Conservation (phyloP, 1,140 invertebrate species). For the Drosophila yakuba region DNA sequence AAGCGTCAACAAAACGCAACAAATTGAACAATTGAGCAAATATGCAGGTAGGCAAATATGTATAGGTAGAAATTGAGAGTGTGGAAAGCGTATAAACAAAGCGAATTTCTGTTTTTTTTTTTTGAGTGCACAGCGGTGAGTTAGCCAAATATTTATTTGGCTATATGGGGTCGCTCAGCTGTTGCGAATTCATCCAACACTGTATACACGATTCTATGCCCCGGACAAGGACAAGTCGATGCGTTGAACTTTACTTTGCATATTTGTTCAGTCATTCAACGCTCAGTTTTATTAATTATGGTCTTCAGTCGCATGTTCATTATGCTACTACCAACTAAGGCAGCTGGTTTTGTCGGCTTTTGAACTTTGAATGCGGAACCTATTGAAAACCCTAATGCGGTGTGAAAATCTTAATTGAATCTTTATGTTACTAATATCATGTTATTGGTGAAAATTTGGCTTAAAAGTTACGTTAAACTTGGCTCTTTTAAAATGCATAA, state of each 20-base stretch:
- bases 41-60: constrained; percentile 6
- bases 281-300: constrained; percentile 42
- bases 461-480: not conserved
- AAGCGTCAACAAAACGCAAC: constrained; percentile 24
- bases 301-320: constrained; percentile 23
- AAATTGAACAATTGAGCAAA: constrained; percentile 28
- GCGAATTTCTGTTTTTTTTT: constrained; percentile 20
- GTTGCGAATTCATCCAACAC: constrained; percentile 40
- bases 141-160: constrained; percentile 35
- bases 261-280: constrained; percentile 41
- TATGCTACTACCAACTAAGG: constrained; percentile 14
- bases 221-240: constrained; percentile 45
- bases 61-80: constrained; percentile 25
- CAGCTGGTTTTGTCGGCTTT: not conserved
- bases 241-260: constrained; percentile 52
- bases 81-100: not conserved
- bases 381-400: constrained; percentile 18
- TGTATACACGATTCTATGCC: constrained; percentile 25
- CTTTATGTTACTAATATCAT: constrained; percentile 10
- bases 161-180: constrained; percentile 34
- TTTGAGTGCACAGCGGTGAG: constrained; percentile 26
- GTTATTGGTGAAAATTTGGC: constrained; percentile 5
- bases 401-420: constrained; percentile 18
- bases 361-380: constrained; percentile 35
- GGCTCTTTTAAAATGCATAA: not conserved